These are phyloP conservation scores for Hippocampus guttulatus DNA, from an alignment of 2,113 vertebrate species.

Conservation along the genomic window DNA sequence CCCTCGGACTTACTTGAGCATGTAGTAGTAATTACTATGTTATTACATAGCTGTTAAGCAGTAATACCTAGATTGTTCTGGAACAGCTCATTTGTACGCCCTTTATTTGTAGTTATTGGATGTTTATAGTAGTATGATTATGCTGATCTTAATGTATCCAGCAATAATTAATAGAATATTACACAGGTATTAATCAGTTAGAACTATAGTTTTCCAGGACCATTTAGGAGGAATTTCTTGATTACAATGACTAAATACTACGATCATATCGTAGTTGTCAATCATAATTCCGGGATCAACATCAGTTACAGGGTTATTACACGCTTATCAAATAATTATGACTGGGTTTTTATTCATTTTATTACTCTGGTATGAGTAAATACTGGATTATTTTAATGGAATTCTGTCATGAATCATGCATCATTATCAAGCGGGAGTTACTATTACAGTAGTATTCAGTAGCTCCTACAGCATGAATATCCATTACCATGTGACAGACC, in stretches of 20 bases:
- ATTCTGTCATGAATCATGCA: background rate
- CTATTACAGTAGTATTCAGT: background rate
- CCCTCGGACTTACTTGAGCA: background rate
- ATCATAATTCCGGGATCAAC: too few relatives aligned
- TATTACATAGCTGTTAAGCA: background rate
- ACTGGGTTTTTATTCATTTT: background rate
- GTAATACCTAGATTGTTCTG: background rate
- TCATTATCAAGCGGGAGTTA: background rate
- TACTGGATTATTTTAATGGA: background rate
- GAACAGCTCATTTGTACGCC: background rate
- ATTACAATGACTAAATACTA: too few relatives aligned
- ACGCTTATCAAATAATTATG: background rate
- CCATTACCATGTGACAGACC: constrained; percentile 66
- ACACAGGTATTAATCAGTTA: too few relatives aligned
- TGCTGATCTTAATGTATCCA: too few relatives aligned
- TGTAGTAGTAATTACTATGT: background rate
- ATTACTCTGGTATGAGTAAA: background rate
- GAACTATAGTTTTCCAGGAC: too few relatives aligned
- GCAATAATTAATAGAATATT: background rate
- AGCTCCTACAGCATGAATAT: background rate
- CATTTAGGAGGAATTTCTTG: too few relatives aligned
- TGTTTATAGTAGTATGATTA: background rate
- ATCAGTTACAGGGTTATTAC: background rate
- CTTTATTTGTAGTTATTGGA: background rate
- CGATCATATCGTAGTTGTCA: too few relatives aligned